phyloP scores from a whole-genome alignment of 2,797 vertebrate species.

The Phoebastria nigripes region DNA sequence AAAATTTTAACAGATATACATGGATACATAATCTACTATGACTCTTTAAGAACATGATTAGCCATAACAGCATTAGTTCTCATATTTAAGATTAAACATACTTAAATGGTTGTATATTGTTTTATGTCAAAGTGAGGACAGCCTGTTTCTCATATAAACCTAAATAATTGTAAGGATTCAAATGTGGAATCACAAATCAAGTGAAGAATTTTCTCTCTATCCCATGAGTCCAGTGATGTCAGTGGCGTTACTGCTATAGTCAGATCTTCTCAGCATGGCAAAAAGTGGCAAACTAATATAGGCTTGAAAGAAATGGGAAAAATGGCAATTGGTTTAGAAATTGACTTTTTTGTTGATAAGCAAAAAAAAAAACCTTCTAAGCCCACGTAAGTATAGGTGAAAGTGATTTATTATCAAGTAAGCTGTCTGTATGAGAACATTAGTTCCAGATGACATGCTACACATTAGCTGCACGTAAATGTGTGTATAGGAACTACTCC shows the following conservation, averaged over 20 bases:
- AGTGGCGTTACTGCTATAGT: background rate
- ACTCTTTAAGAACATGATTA: background rate
- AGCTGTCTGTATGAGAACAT: background rate
- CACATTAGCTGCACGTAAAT: background rate
- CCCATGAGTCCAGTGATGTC: background rate
- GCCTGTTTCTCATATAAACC: background rate
- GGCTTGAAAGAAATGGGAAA: background rate
- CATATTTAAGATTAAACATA: background rate
- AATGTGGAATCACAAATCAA: background rate
- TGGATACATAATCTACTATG: background rate
- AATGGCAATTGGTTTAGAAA: background rate
- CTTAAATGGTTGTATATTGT: background rate
- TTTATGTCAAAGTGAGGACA: background rate
- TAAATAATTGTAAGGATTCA: background rate
- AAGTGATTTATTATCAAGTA: constrained; percentile 13
- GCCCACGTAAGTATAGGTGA: background rate
- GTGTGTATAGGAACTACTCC: background rate
- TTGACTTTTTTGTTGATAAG: background rate
- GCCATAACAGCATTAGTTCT: background rate
- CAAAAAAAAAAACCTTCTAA: background rate
- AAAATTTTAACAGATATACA: background rate
- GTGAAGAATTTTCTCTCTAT: background rate
- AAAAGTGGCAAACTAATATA: background rate
- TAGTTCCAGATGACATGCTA: background rate
- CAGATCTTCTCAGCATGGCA: background rate